A percentile compares a stretch with the other conserved stretches of the same genome.
phyloP scores from a whole-genome alignment of 1,140 invertebrate genomes.

The Steinernema khuongi region DNA sequence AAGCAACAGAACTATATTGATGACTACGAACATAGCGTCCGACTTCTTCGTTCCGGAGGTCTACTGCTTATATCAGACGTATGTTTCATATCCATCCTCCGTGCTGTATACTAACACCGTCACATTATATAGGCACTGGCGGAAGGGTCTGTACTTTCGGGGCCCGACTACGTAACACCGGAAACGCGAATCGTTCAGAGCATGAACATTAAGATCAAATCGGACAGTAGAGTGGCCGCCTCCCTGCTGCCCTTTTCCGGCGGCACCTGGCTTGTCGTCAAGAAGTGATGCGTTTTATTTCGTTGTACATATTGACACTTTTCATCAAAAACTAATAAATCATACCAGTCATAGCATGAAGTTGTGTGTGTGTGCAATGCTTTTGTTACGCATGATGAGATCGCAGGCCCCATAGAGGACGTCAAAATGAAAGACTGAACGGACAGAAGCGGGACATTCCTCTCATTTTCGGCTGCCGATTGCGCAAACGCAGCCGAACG shows the following conservation, averaged over 20 bases:
- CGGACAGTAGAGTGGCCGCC: slow-evolving; percentile 35
- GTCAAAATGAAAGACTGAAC: background rate
- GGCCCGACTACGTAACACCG: slow-evolving; percentile 29
- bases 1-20: slow-evolving; percentile 38
- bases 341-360: too few species aligned
- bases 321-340: background rate
- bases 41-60: slow-evolving; percentile 35
- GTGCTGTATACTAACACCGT: background rate
- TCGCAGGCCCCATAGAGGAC: too few species aligned
- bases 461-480: slow-evolving; percentile 6
- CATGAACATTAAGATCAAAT: slow-evolving; percentile 43
- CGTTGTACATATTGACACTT: background rate
- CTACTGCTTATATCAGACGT: slow-evolving; percentile 30
- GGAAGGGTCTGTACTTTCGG: slow-evolving; percentile 32
- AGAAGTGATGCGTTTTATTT: slow-evolving; percentile 31
- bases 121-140: slow-evolving; percentile 31
- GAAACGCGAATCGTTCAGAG: slow-evolving; percentile 35
- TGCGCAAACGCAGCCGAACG: background rate
- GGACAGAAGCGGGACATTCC: slow-evolving; percentile 8
- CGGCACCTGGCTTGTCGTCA: slow-evolving; percentile 39
- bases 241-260: slow-evolving; percentile 37
- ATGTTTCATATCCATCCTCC: background rate
- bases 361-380: too few species aligned
- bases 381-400: too few species aligned
- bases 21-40: slow-evolving; percentile 38